Evolutionary conservation across 2,113 vertebrate genomes (phyloP).

Genomic region (Trematocara variabile): DNA sequence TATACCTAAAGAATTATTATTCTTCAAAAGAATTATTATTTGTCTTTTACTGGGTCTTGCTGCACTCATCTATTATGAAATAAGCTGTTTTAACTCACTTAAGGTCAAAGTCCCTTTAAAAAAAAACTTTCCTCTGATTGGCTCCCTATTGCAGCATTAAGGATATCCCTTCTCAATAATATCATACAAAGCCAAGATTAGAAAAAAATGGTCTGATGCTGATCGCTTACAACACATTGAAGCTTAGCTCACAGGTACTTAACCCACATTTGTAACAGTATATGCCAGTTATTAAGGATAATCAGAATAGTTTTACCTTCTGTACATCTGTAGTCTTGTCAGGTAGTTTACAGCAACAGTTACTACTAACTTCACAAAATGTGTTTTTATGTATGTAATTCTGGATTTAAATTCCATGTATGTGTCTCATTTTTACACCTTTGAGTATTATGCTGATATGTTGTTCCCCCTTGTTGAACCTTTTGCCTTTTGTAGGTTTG

Average conservation of each 20-base stretch:
- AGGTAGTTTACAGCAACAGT: background rate
- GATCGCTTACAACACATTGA: background rate
- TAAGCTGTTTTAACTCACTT: background rate
- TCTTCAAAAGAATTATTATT: background rate
- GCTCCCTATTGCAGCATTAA: background rate
- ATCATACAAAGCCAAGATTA: background rate
- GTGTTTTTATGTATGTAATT: background rate
- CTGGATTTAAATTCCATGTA: background rate
- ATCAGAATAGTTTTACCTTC: background rate
- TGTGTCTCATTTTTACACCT: background rate
- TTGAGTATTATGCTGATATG: background rate
- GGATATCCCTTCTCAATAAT: background rate
- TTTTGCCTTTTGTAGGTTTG: conserved; percentile 73
- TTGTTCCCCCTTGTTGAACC: background rate
- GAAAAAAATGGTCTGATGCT: background rate
- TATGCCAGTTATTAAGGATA: background rate
- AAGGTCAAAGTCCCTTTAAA: background rate
- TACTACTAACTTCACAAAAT: background rate
- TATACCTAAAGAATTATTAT: background rate
- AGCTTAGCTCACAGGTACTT: background rate
- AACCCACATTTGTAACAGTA: background rate
- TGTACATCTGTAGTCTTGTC: background rate
- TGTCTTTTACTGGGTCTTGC: background rate
- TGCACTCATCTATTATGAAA: background rate
- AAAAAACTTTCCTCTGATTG: background rate